Evolutionary conservation across 2,113 vertebrate species (phyloP), one percentile per base, ranked within the genome.

Genomic region (Agelaius phoeniceus): DNA sequence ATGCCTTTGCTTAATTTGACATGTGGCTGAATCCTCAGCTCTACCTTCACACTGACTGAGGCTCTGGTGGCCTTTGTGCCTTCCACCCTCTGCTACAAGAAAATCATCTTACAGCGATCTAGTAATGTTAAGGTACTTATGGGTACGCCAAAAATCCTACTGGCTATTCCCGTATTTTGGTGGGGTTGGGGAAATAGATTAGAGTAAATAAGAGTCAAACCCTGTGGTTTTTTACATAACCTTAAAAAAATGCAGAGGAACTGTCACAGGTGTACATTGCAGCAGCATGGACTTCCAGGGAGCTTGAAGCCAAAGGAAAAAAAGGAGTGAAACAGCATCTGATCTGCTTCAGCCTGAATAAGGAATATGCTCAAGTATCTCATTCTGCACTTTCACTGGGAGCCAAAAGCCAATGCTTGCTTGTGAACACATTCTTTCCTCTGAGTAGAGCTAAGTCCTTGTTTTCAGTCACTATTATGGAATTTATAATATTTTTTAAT

Each of bases 1-100:
- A 94, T 86, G 54, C 33, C 16, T 94, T 93, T 94, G 90, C 87
- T 90, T 89, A 89, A 67, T 91, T 93, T 91, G 92, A 61, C 71
- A 33, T 76, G 62, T 83, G 84, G 35, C 84, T 80, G 77, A 55
- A 84, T 91, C 30, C 63, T 94, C 51, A 85, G 55, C 80, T 79
- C 61, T 75, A 28, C 51, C 46, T 90, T 82, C 66, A 75, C 44
- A 71, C 15, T 74, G 49, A 9, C 44, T 89, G 71, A 83, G 33
- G 73, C 49, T 78, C 59, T 84, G 33, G 54, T 83, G 67, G 43
- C n/a, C 5, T 85, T 87, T 62, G 6, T 80, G 21, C 27, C 51
- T 82, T 83, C 52, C 9, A 76, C 48, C 55, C n/a, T 72, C 15
- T 48, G 28, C 33, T 61, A 35, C 27, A 87, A 63, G 61, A 57